These are phyloP conservation scores for Sarcophilus harrisii DNA, from an alignment of 2,797 vertebrate species.

Conservation along the genomic window DNA sequence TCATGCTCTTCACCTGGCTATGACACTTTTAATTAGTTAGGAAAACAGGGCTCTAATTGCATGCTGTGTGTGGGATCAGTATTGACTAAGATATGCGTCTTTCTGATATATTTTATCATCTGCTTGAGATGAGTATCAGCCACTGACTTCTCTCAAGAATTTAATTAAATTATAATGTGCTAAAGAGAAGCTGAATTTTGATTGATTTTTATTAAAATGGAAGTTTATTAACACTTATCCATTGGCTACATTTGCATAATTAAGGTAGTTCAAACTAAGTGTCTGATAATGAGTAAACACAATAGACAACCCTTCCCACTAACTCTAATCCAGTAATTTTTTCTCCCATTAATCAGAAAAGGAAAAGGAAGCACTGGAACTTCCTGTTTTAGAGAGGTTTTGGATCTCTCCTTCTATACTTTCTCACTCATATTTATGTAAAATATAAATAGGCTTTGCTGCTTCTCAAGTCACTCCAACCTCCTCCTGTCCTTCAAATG, in stretches of 20 bases:
- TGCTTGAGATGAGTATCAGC: not conserved
- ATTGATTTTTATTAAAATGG: slow-evolving; percentile 72
- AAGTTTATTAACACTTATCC: slow-evolving; percentile 70
- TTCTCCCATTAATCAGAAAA: slow-evolving; percentile 27
- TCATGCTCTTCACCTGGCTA: not conserved
- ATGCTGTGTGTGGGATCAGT: not conserved
- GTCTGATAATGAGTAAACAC: slow-evolving; percentile 25
- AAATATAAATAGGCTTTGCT: slow-evolving; percentile 8
- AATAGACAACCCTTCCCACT: not conserved
- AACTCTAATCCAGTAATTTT: slow-evolving; percentile 22
- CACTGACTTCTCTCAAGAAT: slow-evolving; percentile 48
- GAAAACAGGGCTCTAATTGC: slow-evolving; percentile 14
- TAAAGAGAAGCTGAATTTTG: slow-evolving; percentile 56
- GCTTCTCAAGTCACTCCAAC: not conserved
- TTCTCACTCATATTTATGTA: not conserved
- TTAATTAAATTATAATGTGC: slow-evolving; percentile 62
- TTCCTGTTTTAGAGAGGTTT: slow-evolving; percentile 10
- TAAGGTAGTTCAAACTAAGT: slow-evolving; percentile 53
- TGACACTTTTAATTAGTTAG: slow-evolving; percentile 30
- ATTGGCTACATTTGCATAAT: slow-evolving; percentile 62
- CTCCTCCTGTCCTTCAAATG: not conserved
- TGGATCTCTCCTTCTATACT: not conserved
- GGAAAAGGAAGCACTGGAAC: not conserved
- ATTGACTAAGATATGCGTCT: slow-evolving; percentile 4
- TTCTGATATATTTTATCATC: slow-evolving; percentile 61